Evolutionary conservation across 2,113 vertebrate genomes (phyloP), one percentile per base, ranked within the genome.

Genomic region (Corvus moneduloides): DNA sequence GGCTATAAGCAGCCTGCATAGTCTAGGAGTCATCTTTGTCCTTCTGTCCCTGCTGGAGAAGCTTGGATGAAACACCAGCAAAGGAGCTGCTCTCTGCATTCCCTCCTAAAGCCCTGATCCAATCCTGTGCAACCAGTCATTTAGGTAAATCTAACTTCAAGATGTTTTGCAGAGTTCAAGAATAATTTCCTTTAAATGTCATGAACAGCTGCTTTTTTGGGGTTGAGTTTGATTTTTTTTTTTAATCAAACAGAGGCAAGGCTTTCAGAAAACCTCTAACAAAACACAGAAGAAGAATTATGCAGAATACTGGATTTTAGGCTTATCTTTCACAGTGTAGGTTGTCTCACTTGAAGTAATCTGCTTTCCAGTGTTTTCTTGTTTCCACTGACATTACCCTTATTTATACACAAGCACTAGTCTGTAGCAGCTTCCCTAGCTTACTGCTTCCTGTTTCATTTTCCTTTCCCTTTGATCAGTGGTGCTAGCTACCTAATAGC

Each of bases 401-500:
- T 92, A 62, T 82, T 94, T 90, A 72, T 55, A 26, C 22, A 46
- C 17, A 91, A 78, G 6, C 16, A 8, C 6, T 20, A 16, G 18
- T 49, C 52, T 72, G n/a, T 37, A 89, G 52, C 35, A 89, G 13
- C 28, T 85, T 88, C 72, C 61, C 41, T 64, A 84, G 39, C 39
- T 77, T 49, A 46, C 76, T 43, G 12, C 52, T 92, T 94, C 88
- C 83, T 68, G 69, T 52, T 93, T 89, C 21, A 43, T 89, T 90
- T 84, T 77, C 41, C 48, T 86, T 86, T 92, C 67, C 18, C 49
- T 95, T 88, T 61, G 46, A 64, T 90, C 56, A 54, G 56, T 56
- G 73, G 32, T 56, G 39, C 86, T 75, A 72, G 83, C 88, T 82
- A 93, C 72, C 67, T 93, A 92, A 96, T 90, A 93, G 83, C 92